Conservation (phyloP, 2,797 vertebrate genomes). For the Spinibarbus caldwelli region DNA sequence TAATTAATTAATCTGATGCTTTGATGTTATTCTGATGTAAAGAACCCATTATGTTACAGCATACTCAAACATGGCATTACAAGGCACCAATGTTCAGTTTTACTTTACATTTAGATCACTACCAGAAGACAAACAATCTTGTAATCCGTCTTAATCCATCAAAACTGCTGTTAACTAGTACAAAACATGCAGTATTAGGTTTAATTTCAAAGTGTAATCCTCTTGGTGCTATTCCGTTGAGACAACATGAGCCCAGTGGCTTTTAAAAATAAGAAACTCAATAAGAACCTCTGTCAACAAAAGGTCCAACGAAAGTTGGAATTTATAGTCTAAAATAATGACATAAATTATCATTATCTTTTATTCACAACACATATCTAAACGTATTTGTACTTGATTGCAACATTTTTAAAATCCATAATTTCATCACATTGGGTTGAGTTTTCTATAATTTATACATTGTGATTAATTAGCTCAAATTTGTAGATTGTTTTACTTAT, state of each 20-base stretch:
- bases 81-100: constrained; percentile 4
- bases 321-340: neutral
- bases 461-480: neutral
- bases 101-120: constrained; percentile 27
- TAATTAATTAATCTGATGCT: constrained; percentile 28
- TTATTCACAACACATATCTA: neutral
- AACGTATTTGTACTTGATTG: neutral
- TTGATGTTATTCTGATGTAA: constrained; percentile 31
- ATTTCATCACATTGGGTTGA: neutral
- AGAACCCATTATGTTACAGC: neutral
- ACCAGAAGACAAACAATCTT: neutral
- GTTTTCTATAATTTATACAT: neutral
- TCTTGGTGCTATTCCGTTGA: neutral
- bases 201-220: constrained; percentile 35
- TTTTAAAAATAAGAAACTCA: neutral
- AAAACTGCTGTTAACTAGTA: constrained; percentile 27
- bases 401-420: neutral
- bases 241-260: neutral
- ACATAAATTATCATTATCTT: neutral
- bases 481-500: neutral
- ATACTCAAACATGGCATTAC: constrained; percentile 6
- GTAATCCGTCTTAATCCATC: constrained; percentile 17
- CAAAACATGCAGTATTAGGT: constrained; percentile 31
- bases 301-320: neutral
- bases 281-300: neutral